Percentiles rank a stretch among this genome's conserved stretches.
These are phyloP conservation scores for Kryptolebias marmoratus DNA, from an alignment of 2,113 vertebrate genomes.

Conservation along the genomic window DNA sequence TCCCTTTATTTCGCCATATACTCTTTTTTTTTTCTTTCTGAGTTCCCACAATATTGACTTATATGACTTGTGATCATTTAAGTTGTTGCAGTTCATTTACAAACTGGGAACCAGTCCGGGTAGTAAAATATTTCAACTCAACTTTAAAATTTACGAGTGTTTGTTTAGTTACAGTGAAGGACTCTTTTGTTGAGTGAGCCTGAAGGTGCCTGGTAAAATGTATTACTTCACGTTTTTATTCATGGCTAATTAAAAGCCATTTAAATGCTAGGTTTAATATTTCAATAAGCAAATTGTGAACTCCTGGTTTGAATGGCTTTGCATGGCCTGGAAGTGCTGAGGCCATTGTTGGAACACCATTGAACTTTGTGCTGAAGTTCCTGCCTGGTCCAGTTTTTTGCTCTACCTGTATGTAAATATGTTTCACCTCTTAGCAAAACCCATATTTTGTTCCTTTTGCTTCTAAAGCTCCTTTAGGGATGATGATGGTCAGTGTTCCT, in stretches of 20 bases:
- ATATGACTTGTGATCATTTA: constrained; percentile 9
- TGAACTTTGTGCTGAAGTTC: background rate
- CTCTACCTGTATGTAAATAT: background rate
- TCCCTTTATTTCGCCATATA: background rate
- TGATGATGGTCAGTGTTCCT: too few relatives aligned
- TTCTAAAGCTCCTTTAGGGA: too few relatives aligned
- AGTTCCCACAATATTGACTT: constrained; percentile 6
- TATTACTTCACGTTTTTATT: background rate
- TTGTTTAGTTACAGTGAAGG: background rate
- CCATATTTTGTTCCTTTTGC: background rate
- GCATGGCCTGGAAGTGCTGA: constrained; percentile 18
- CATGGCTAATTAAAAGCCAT: background rate
- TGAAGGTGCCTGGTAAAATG: background rate
- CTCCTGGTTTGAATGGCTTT: constrained; percentile 28
- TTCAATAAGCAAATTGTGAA: constrained; percentile 39
- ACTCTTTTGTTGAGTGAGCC: background rate
- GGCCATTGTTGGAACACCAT: background rate
- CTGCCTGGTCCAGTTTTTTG: background rate
- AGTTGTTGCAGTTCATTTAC: background rate
- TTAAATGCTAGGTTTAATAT: constrained; percentile 9
- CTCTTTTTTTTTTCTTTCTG: background rate
- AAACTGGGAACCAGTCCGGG: background rate
- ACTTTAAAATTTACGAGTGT: background rate
- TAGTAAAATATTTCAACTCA: background rate
- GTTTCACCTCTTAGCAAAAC: background rate